Base-by-base conservation (phyloP, 2,797 vertebrate genomes). In the Tolypeutes matacus region DNA sequence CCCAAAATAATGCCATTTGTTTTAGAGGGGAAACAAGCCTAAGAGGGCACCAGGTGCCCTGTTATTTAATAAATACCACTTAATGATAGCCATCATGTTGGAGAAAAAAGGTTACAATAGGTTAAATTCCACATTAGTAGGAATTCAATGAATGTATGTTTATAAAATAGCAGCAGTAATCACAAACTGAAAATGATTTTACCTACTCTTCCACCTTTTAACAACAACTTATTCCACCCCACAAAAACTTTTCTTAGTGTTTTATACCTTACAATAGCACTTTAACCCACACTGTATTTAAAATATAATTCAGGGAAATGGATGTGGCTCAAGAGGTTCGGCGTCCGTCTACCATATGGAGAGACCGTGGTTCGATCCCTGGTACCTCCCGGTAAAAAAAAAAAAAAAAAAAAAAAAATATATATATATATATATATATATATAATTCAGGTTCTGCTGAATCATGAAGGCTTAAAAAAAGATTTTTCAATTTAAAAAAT, bases 381-480 rank as follows among this genome's bases (percentile, higher is more conserved):
- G n/a, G n/a, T n/a, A n/a, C n/a, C n/a, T n/a, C n/a, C n/a, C n/a
- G n/a, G n/a, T n/a, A n/a, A n/a, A n/a, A n/a, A n/a, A n/a, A n/a
- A n/a, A n/a, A n/a, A n/a, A n/a, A n/a, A n/a, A n/a, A n/a, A n/a
- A n/a, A n/a, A n/a, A n/a, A n/a, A n/a, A n/a, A n/a, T n/a, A n/a
- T n/a, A n/a, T n/a, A n/a, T n/a, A n/a, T n/a, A n/a, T n/a, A n/a
- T n/a, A n/a, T n/a, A n/a, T n/a, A n/a, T n/a, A n/a, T n/a, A 73
- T 83, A 83, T 46, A 97, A 86, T 76, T 67, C 70, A 75, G 75
- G 70, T 64, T 93, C 58, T 91, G 86, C 34, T 90, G 77, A 94
- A 67, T 77, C 84, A 75, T 72, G 4, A 69, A 81, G 20, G 13
- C 21, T 92, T 93, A 53, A 91, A 88, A 91, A 88, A 92, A 86